phyloP scores from a whole-genome alignment of 2,888 invertebrate species.

The Euplagia quadripunctaria region DNA sequence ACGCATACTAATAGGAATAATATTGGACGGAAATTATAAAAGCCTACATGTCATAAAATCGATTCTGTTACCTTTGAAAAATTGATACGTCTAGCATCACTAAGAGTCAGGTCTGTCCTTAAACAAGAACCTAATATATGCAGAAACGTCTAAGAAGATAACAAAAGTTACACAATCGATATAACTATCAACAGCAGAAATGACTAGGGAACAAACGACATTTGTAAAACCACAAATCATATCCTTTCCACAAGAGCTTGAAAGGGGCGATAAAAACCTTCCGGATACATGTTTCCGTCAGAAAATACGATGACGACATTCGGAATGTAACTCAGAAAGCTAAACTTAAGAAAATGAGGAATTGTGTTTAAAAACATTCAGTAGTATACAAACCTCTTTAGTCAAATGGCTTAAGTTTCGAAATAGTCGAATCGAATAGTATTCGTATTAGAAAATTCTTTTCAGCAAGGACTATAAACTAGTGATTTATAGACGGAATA shows the following conservation, averaged over 20 bases:
- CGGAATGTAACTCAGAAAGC: conserved; percentile 4
- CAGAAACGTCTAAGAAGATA: background rate
- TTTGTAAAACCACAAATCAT: conserved; percentile 30
- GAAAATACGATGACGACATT: conserved; percentile 52
- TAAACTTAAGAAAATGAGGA: background rate
- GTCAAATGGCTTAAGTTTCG: background rate
- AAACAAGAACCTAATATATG: too few relatives aligned
- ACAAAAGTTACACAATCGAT: background rate
- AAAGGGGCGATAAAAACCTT: conserved; percentile 36
- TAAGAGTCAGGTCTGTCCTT: too few relatives aligned
- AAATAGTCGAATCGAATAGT: too few relatives aligned
- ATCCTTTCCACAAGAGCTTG: conserved; percentile 19
- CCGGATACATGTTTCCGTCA: conserved; percentile 63
- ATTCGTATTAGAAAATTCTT: too few relatives aligned
- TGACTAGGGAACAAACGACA: conserved; percentile 4
- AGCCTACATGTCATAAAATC: too few relatives aligned
- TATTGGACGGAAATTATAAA: too few relatives aligned
- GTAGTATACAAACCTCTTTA: background rate
- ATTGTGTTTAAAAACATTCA: background rate
- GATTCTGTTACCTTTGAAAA: too few relatives aligned
- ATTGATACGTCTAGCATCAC: too few relatives aligned
- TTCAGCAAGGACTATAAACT: too few relatives aligned
- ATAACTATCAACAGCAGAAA: background rate
- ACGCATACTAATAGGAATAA: too few relatives aligned
- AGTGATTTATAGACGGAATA: too few relatives aligned